Base-by-base conservation (phyloP, 2,113 vertebrate genomes). In the Camelus dromedarius region DNA sequence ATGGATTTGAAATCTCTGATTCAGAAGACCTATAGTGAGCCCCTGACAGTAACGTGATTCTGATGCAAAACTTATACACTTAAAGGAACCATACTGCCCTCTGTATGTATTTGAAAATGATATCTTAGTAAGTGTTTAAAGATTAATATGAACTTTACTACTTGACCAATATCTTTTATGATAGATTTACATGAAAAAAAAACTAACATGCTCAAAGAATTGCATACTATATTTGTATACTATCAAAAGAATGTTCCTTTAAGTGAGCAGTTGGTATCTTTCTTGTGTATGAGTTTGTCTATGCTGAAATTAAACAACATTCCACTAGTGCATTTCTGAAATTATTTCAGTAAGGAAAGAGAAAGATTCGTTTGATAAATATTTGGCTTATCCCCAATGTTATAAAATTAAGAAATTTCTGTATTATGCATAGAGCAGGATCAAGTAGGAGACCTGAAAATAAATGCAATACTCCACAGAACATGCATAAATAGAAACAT, bases 321-420 rank as follows among this genome's bases (percentile, higher is more conserved):
- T 86, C 54, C 64, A 14, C 86, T 32, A 72, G 79, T 77, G 35
- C 60, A 79, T 72, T 89, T 96, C 69, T 89, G 62, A 89, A 93
- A 93, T 54, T 64, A 93, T 38, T 93, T 79, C 35, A 50, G 32
- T 56, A 30, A 93, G 20, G 81, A 48, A 83, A 64, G 24, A 70
- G 73, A 88, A 73, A 87, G 54, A 56, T 24, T 86, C 20, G 24
- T 72, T 86, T 87, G 75, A 81, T 92, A 95, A 91, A 81, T 72
- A 88, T 28, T 24, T 91, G 35, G 46, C 56, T 80, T 54, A 85
- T 72, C 64, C 20, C 30, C 81, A 73, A 79, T 38, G 52, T 70
- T 64, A 48, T 48, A 91, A 76, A 76, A 94, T 92, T 62, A 88
- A 96, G 75, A 83, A 46, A 94, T 70, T 83, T 52, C 75, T 94